Evolutionary conservation across 2,888 invertebrate genomes (phyloP), one percentile per base, ranked within the genome.

Genomic region (Synanthedon vespiformis): DNA sequence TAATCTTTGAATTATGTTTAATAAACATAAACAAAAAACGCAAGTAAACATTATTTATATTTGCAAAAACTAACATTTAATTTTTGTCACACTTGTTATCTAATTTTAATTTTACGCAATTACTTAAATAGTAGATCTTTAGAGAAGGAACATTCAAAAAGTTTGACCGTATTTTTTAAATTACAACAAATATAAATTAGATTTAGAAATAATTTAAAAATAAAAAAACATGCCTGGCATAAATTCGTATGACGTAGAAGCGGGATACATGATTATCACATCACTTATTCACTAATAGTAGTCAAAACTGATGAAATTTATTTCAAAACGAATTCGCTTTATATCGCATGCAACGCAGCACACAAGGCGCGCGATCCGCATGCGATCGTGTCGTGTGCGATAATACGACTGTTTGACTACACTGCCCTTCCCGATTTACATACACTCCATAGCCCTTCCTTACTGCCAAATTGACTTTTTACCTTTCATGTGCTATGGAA

Each of bases 401-500:
- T 61, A 68, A 61, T 70, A 68, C 74, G 59, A 65, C 65, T 68
- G 66, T 63, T 68, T 68, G 63, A 81, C 79, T 83, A 84, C 84
- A 84, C 78, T 75, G 78, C 83, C 83, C 83, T 83, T 76, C 80
- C 77, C 80, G 72, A 84, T 83, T 84, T 83, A 84, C 85, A 83
- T 83, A 84, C 75, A 74, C 75, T 74, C 72, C 70, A 70, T 71
- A 84, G 84, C 84, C 85, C 86, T 87, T 82, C 83, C 76, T 85
- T 63, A 75, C 77, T 79, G 78, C 74, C 63, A 82, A 86, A 86
- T 83, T 87, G 84, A 86, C 86, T 83, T 86, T 85, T 80, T 86
- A 85, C 85, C 80, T 85, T 83, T 85, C 82, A 85, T 84, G 82
- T 83, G 74, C 72, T 84, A 85, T 83, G 85, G 84, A 84, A 75